Conservation (phyloP, 2,888 invertebrate genomes). For the Euspilapteryx auroguttella region DNA sequence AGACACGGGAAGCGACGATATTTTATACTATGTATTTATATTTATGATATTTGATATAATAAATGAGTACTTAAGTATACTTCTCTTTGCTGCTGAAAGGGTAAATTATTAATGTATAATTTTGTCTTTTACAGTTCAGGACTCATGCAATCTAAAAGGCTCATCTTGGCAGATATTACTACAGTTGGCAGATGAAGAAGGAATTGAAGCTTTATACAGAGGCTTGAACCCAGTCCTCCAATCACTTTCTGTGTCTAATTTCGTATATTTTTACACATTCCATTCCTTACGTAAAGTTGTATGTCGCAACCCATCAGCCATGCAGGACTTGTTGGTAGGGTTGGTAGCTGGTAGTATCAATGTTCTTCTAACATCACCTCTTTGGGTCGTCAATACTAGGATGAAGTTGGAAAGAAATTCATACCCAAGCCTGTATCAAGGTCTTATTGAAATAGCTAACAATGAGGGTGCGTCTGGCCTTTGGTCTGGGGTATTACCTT, state of each 20-base stretch:
- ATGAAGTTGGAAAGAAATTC: conserved; percentile 74
- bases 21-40: no score
- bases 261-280: conserved; percentile 94
- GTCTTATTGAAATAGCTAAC: conserved; percentile 68
- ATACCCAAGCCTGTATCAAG: conserved; percentile 57
- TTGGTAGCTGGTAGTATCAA: conserved; percentile 81
- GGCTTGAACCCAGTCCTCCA: conserved; percentile 83
- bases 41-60: no score
- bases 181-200: conserved; percentile 68
- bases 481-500: conserved; percentile 85
- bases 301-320: conserved; percentile 60
- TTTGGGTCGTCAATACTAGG: conserved; percentile 92
- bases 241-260: conserved; percentile 85
- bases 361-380: conserved; percentile 82
- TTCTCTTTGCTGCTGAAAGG: no score
- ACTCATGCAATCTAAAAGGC: conserved; percentile 64
- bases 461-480: conserved; percentile 75
- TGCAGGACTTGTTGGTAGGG: conserved; percentile 76
- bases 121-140: conserved; percentile 66
- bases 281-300: conserved; percentile 73
- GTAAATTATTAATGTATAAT: no score
- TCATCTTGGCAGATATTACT: conserved; percentile 68
- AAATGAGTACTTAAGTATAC: neutral
- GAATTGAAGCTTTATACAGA: conserved; percentile 68
- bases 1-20: no score